phyloP scores from a whole-genome alignment of 1,140 invertebrate genomes.

The Diorhabda elongata region DNA sequence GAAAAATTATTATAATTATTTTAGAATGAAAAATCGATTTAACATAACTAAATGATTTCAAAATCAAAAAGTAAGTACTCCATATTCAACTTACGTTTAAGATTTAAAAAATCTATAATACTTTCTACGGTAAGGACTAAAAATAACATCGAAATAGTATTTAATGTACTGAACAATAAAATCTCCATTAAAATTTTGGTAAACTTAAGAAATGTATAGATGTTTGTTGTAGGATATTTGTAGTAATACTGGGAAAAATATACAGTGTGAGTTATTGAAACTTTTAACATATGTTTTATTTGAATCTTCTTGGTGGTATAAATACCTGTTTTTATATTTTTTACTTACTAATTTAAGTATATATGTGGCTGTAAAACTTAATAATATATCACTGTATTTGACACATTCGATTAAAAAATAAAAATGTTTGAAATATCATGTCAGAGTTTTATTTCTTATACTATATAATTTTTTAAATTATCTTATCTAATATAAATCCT shows the following conservation, averaged over 20 bases:
- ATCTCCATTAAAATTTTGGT: conserved; percentile 22
- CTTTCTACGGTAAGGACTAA: conserved; percentile 15
- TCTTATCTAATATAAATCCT: not conserved
- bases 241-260: conserved; percentile 28
- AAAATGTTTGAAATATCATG: conserved; percentile 14
- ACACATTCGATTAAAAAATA: conserved; percentile 33
- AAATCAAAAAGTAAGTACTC: not conserved
- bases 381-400: conserved; percentile 38
- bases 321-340: conserved; percentile 32
- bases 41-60: conserved; percentile 15
- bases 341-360: conserved; percentile 32
- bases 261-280: conserved; percentile 24
- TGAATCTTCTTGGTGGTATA: conserved; percentile 20
- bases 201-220: conserved; percentile 35
- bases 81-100: no score
- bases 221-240: conserved; percentile 42
- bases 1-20: no score
- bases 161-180: not conserved
- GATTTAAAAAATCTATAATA: not conserved
- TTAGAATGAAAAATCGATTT: not conserved
- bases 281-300: conserved; percentile 13
- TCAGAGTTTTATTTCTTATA: not conserved
- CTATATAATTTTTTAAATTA: not conserved
- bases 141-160: conserved; percentile 29
- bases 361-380: conserved; percentile 35